phyloP scores from a whole-genome alignment of 2,113 vertebrate genomes.

The Tylochromis polylepis region DNA sequence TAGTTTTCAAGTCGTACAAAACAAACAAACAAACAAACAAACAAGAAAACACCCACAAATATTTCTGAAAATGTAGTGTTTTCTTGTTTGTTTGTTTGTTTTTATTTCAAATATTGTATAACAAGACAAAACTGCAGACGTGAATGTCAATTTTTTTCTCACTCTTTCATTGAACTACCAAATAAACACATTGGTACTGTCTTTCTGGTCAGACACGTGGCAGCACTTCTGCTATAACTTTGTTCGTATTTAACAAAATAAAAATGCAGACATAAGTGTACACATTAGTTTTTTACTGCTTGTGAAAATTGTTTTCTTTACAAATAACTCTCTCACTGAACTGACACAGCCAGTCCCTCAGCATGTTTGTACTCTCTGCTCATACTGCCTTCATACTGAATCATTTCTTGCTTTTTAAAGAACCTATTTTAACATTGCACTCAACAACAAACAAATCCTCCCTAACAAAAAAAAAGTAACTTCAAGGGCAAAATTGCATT shows the following conservation, averaged over 20 bases:
- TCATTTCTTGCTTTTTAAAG: neutral
- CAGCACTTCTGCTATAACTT: too few relatives aligned
- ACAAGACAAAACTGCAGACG: too few relatives aligned
- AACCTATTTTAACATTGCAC: too few relatives aligned
- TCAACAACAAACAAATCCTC: neutral
- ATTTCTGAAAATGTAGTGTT: neutral
- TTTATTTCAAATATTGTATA: too few relatives aligned
- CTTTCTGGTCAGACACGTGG: too few relatives aligned
- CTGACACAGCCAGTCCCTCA: too few relatives aligned
- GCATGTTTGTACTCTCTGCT: too few relatives aligned
- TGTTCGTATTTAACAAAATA: too few relatives aligned
- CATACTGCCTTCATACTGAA: neutral
- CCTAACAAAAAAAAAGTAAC: neutral
- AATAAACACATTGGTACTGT: neutral
- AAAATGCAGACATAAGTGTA: too few relatives aligned
- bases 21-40: neutral
- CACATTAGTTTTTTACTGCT: too few relatives aligned
- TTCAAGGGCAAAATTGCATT: neutral
- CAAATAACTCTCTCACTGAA: too few relatives aligned
- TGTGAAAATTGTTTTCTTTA: too few relatives aligned
- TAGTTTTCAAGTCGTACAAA: neutral
- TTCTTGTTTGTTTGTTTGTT: rapidly evolving
- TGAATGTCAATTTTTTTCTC: neutral
- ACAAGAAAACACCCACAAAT: neutral
- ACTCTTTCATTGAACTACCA: neutral